Conservation (phyloP, 2,113 vertebrate genomes). For the Hydrolagus affinis region DNA sequence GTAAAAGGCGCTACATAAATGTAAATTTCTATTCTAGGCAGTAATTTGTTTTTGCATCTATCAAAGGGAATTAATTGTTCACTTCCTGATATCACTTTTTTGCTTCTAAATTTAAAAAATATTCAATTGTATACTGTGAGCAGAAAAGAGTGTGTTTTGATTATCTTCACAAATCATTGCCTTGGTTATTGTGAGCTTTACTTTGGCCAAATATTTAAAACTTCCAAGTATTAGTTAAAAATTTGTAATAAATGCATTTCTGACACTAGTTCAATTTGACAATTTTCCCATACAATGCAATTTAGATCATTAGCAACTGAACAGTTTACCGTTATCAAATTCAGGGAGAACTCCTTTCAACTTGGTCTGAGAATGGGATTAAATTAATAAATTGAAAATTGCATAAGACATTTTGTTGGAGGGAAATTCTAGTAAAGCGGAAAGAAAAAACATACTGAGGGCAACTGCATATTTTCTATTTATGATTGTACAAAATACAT, state of each 20-base stretch:
- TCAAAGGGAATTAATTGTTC: neutral
- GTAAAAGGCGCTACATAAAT: neutral
- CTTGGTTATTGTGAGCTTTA: neutral
- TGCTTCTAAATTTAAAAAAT: neutral
- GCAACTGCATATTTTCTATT: too few relatives aligned
- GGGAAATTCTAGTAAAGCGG: too few relatives aligned
- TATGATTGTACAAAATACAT: too few relatives aligned
- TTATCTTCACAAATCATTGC: neutral
- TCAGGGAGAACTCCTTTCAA: too few relatives aligned
- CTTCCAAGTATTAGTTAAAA: neutral
- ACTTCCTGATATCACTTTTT: neutral
- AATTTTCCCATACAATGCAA: neutral
- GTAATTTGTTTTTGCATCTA: neutral
- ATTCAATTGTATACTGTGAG: neutral
- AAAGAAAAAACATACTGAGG: too few relatives aligned
- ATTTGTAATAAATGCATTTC: slow-evolving; percentile 9
- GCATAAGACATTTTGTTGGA: too few relatives aligned
- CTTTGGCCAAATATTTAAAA: neutral
- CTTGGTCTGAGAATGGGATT: too few relatives aligned
- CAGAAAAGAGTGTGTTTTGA: neutral
- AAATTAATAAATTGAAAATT: too few relatives aligned
- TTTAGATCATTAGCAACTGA: neutral
- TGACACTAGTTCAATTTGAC: neutral
- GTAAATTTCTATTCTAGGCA: neutral
- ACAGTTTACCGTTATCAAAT: neutral